Evolutionary conservation across 2,888 invertebrate species (phyloP).

Genomic region (Dryobotodes eremita): DNA sequence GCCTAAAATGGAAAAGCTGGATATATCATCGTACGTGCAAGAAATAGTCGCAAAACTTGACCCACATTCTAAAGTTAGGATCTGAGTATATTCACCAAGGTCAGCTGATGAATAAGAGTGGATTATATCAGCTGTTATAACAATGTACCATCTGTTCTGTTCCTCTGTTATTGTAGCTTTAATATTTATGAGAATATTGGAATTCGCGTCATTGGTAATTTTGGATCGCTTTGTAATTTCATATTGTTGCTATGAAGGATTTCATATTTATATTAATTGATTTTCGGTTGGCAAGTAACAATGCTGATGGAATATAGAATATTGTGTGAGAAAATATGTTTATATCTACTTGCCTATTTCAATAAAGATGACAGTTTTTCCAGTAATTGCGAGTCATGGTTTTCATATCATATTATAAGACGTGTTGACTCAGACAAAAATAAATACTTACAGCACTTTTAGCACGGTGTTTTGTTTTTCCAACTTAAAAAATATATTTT

Average conservation of each 20-base stretch:
- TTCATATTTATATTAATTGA: neutral
- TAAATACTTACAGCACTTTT: neutral
- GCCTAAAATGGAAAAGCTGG: neutral
- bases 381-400: conserved; percentile 5
- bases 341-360: conserved; percentile 12
- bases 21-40: neutral
- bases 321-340: neutral
- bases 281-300: neutral
- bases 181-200: conserved; percentile 31
- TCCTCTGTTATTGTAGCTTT: conserved; percentile 22
- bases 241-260: neutral
- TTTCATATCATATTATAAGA: neutral
- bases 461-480: too few relatives aligned
- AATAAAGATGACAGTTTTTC: conserved; percentile 19
- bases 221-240: neutral
- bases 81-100: conserved; percentile 59
- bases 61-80: conserved; percentile 64
- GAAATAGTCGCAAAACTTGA: conserved; percentile 57
- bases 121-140: conserved; percentile 57
- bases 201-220: conserved; percentile 23
- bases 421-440: conserved; percentile 8
- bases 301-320: neutral
- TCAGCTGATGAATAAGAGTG: conserved; percentile 43
- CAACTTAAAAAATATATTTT: neutral
- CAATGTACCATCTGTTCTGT: conserved; percentile 32